Percentiles rank a stretch among this genome's conserved stretches.
Conservation (phyloP, 2,797 vertebrate genomes). For the Melanitta fusca region DNA sequence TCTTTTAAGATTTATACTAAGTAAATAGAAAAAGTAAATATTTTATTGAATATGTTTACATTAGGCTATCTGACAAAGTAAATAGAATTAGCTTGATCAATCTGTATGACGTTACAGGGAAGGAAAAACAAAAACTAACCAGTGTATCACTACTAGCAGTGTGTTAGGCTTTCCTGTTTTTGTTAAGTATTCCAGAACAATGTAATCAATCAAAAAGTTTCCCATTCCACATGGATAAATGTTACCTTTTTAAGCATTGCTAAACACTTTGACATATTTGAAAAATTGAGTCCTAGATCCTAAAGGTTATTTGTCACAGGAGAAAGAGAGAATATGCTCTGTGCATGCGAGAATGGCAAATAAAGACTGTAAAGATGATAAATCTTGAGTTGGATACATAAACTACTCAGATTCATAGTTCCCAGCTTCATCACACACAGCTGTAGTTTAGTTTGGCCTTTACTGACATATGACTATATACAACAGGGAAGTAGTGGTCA, state of each 20-base stretch:
- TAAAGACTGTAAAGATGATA: conserved; percentile 57
- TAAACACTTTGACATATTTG: conserved; percentile 59
- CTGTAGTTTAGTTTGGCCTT: conserved; percentile 29
- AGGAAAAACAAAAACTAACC: background rate
- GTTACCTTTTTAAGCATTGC: conserved; percentile 52
- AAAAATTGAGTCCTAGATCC: conserved; percentile 62
- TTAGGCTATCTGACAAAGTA: background rate
- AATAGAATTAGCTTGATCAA: background rate
- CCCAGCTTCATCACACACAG: background rate
- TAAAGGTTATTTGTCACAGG: conserved; percentile 64
- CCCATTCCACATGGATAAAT: background rate
- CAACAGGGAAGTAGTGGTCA: background rate
- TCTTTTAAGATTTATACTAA: background rate
- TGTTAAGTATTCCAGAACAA: conserved; percentile 38
- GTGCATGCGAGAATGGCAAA: conserved; percentile 41
- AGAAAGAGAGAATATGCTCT: conserved; percentile 24
- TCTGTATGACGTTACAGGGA: background rate
- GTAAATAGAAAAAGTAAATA: background rate
- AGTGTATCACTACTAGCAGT: background rate
- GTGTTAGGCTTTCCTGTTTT: background rate
- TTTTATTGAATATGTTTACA: background rate
- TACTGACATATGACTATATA: background rate
- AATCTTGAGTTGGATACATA: conserved; percentile 46
- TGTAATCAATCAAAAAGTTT: conserved; percentile 46
- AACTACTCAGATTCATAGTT: background rate